phyloP scores from a whole-genome alignment of 1,140 invertebrate species.

The Aradophagus sp. region DNA sequence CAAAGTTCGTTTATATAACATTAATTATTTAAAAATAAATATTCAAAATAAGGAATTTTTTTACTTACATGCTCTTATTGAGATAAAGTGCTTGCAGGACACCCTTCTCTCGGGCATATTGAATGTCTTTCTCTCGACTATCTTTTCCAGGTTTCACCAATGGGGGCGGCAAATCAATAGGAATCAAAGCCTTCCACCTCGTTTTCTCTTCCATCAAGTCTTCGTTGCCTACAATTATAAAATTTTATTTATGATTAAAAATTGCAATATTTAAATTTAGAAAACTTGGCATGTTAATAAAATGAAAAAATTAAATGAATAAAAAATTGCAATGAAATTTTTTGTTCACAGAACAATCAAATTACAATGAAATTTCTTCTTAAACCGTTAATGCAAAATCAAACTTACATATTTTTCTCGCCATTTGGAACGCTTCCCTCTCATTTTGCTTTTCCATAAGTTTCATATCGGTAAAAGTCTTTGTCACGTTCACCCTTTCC shows the following conservation, averaged over 20 bases:
- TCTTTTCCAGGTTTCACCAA: constrained; percentile 83
- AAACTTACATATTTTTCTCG: constrained; percentile 80
- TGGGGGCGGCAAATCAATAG: constrained; percentile 80
- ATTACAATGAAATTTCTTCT: too few species aligned
- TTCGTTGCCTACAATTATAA: constrained; percentile 74
- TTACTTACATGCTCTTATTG: constrained; percentile 83
- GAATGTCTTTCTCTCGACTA: constrained; percentile 90
- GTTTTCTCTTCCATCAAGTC: constrained; percentile 87
- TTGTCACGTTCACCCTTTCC: constrained; percentile 94
- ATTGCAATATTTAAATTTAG: too few species aligned
- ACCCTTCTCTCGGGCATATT: constrained; percentile 87
- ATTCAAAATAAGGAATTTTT: too few species aligned
- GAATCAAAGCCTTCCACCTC: constrained; percentile 80
- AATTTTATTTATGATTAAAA: too few species aligned
- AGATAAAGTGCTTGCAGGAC: constrained; percentile 91
- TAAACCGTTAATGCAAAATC: too few species aligned
- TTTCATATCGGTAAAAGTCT: constrained; percentile 94
- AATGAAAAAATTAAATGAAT: too few species aligned
- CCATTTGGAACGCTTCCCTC: constrained; percentile 86
- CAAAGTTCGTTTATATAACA: too few species aligned
- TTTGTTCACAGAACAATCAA: too few species aligned
- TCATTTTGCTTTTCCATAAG: constrained; percentile 90
- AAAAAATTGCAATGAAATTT: too few species aligned
- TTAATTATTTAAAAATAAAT: too few species aligned
- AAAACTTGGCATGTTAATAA: too few species aligned